Base-by-base conservation (phyloP, 53 echinoderm and acorn worm species). In the Arbacia lixula region DNA sequence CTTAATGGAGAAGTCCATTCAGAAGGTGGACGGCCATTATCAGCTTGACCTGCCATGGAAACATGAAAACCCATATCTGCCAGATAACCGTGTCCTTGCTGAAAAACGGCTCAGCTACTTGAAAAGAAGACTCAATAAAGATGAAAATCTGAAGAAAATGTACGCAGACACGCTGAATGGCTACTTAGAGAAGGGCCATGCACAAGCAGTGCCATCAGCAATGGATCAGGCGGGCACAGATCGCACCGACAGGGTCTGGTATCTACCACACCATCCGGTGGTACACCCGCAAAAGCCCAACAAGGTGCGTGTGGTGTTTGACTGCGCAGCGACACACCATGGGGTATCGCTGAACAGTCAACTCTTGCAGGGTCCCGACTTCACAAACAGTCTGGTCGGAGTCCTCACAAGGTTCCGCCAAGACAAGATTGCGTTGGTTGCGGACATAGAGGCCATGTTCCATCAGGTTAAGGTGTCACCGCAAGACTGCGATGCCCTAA, bases 371-470 rank as follows among this genome's bases (percentile, higher is more conserved):
- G 87, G 87, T 36, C 78, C 87, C 0, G 60, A 79, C 17, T 56
- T 68, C 50, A 87, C 56, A 2, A 87, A 87, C 4, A 80, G 17
- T 11, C 27, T 87, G 5, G 88, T 87, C 32, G 81, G 60, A 31
- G 71, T 87, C 0, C 66, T 87, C n/a, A 42, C 46, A 19, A 39
- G 87, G 25, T 87, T 87, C 71, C 39, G 87, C 10, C 80, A 80
- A 25, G 42, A 87, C 14, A 39, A 55, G 56, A 32, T 81, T 14
- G 87, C 69, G 5, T 19, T 87, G 8, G 71, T 71, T 39, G 87
- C 69, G 21, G 87, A 87, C 71, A 69, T 87, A 19, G 82, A 87
- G 61, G 87, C n/a, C n/a, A 79, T 87, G 82, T 87, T 87, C 82
- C 81, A 81, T 62, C 82, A 87, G 60, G 87, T 87, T 10, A 58